phyloP scores from a whole-genome alignment of 2,888 invertebrate species.

The Apodemia mormo region DNA sequence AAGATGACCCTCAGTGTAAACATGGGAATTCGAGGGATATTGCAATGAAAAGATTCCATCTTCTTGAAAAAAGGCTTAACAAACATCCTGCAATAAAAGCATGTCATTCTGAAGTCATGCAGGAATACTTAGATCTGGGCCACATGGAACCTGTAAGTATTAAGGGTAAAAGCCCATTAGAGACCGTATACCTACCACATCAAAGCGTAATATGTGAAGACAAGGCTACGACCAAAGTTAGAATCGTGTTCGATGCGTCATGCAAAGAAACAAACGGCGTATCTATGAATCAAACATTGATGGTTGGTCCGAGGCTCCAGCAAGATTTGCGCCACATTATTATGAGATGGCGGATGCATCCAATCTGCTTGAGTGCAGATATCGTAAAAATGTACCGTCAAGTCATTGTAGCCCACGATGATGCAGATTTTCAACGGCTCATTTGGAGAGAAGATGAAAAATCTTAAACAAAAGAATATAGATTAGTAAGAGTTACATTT shows the following conservation, averaged over 20 bases:
- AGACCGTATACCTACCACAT: constrained; percentile 41
- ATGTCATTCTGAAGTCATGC: constrained; percentile 17
- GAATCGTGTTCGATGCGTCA: constrained; percentile 39
- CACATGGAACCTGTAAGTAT: constrained; percentile 18
- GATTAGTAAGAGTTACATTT: constrained; percentile 3
- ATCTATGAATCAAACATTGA: background rate
- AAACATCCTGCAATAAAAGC: constrained; percentile 7
- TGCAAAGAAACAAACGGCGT: background rate
- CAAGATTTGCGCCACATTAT: background rate
- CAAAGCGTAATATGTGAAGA: constrained; percentile 41
- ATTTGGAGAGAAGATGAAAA: constrained; percentile 11
- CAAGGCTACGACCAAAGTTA: constrained; percentile 38
- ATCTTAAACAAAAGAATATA: constrained; percentile 2
- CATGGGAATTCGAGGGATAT: constrained; percentile 18
- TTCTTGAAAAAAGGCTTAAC: constrained; percentile 12
- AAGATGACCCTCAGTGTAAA: constrained; percentile 18
- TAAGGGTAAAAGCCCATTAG: background rate
- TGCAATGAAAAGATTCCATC: constrained; percentile 3
- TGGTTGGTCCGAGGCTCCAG: background rate
- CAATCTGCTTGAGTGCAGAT: background rate
- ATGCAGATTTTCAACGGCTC: background rate
- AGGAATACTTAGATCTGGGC: constrained; percentile 18
- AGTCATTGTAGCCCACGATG: background rate
- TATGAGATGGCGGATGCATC: background rate
- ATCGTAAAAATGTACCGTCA: background rate